Conservation (phyloP, 2,113 vertebrate genomes). For the Brienomyrus longianalis region DNA sequence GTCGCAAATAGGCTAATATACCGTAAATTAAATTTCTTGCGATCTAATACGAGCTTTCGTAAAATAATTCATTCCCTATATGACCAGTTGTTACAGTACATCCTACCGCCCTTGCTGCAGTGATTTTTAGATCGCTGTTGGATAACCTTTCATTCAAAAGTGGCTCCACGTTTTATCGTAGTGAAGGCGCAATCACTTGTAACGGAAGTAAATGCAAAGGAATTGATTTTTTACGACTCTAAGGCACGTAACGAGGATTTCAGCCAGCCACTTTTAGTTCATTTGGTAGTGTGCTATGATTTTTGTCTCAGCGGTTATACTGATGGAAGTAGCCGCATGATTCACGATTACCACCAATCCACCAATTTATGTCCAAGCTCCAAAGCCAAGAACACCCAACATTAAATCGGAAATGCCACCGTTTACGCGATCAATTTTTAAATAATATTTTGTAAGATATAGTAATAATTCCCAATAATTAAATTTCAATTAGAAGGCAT, state of each 20-base stretch:
- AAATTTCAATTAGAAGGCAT: not conserved
- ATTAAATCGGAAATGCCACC: not conserved
- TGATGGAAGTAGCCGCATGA: not conserved
- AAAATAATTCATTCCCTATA: not conserved
- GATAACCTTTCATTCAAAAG: not conserved
- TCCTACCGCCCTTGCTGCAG: not conserved
- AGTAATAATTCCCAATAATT: not conserved
- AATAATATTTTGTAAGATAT: not conserved
- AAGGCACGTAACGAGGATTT: not conserved
- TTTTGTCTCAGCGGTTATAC: not conserved
- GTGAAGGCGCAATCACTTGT: not conserved
- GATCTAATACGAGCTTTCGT: not conserved
- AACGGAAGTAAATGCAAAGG: not conserved
- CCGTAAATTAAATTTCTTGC: not conserved
- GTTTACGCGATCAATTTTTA: not conserved
- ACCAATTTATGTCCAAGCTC: not conserved
- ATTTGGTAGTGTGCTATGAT: not conserved
- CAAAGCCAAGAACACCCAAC: not conserved
- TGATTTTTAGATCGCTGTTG: not conserved
- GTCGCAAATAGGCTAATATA: not conserved
- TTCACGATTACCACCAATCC: not conserved
- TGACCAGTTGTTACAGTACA: not conserved
- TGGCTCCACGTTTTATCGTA: not conserved
- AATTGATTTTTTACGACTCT: not conserved
- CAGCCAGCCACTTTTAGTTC: not conserved